Conservation (phyloP, 1,140 invertebrate species). For the Trypoxylus dichotomus region DNA sequence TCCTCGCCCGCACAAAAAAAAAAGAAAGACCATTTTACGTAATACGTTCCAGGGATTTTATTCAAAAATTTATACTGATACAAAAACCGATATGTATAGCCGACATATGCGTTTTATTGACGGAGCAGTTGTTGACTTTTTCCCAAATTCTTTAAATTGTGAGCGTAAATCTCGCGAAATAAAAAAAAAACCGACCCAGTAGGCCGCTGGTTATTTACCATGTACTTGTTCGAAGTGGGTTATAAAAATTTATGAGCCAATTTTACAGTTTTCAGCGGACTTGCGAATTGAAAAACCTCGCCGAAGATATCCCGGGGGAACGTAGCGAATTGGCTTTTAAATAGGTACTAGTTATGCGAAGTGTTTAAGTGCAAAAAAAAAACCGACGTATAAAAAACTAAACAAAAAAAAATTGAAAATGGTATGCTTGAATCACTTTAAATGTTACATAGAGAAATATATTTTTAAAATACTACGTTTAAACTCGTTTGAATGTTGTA, state of each 20-base stretch:
- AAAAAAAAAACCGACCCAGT: background rate
- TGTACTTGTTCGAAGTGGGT: background rate
- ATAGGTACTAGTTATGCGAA: background rate
- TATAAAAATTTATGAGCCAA: slow-evolving; percentile 4
- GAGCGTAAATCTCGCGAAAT: background rate
- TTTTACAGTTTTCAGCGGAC: slow-evolving; percentile 5
- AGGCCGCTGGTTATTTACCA: background rate
- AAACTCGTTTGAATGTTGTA: too few species aligned
- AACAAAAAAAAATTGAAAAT: too few species aligned
- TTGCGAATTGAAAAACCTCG: background rate
- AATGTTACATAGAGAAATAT: too few species aligned
- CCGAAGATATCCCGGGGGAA: background rate
- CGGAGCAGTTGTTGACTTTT: slow-evolving; percentile 18
- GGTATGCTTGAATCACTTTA: too few species aligned
- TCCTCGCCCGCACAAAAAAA: background rate
- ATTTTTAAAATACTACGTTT: too few species aligned
- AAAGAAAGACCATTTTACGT: background rate
- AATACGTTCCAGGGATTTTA: background rate
- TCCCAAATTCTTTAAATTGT: slow-evolving; percentile 17
- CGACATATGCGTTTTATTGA: slow-evolving; percentile 13
- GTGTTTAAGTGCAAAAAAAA: too few species aligned
- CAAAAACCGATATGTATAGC: background rate
- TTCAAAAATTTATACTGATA: slow-evolving; percentile 5
- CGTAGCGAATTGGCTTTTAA: background rate
- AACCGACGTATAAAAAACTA: too few species aligned